Evolutionary conservation across 2,888 invertebrate species (phyloP), one percentile per base, ranked within the genome.

Genomic region (Tenthredo amoena): DNA sequence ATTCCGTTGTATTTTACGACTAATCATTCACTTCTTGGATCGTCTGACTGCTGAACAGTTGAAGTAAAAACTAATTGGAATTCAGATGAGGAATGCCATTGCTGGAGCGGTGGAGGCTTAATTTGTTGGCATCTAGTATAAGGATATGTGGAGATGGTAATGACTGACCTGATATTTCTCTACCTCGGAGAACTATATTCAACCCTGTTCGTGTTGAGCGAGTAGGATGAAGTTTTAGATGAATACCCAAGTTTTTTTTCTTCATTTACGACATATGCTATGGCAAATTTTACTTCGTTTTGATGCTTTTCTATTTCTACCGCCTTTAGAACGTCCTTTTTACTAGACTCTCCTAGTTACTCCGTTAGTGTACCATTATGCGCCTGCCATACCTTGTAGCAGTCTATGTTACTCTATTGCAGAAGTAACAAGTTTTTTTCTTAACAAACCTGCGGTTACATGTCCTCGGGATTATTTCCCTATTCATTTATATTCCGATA

Each of bases 1-100:
- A 34, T 40, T 43, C 40, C 40, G 34, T 72, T 43, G 21, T 72
- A 40, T 43, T 18, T 37, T n/a, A 43, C 18, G 34, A 37, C 3
- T n/a, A 15, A 40, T 72, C 21, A 40, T 74, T 74, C 21, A 74
- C 21, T 31, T 18, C 31, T 34, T 6, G 18, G 18, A 68, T 68
- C 34, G 18, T 18, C 4, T 18, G 12, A 0, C 34, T 68, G 15
- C 34, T 68, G 31, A 68, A 12, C 12, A 26, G 68, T 62, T 71
- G 37, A 18, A 47, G 50, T 55, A 47, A 47, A 26, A 47, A 34
- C 55, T 0, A 31, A 77, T 77, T 55, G 18, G 50, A 55, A 77
- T 77, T 55, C 77, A 77, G 77, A n/a, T n/a, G 50, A 77, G 77
- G n/a, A 26, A 34, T 55, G 77, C 55, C 50, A 55, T 77, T 77